Percentiles rank a stretch among this genome's conserved stretches.
These are phyloP conservation scores for Microtus montanus DNA, from an alignment of 2,113 vertebrate genomes.

Conservation along the genomic window DNA sequence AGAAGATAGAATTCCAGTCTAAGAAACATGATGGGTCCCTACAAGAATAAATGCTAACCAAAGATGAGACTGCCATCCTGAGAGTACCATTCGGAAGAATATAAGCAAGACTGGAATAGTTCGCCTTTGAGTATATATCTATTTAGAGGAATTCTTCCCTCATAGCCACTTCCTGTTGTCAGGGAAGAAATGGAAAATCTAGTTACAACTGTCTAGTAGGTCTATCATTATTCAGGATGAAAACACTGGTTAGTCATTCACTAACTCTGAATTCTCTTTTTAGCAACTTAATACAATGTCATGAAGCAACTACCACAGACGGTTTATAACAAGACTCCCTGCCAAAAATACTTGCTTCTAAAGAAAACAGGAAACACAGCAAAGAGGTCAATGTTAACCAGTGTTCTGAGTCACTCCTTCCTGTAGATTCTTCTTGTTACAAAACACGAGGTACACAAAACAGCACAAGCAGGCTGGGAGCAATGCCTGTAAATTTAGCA, in stretches of 20 bases:
- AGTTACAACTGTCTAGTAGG: conserved; percentile 52
- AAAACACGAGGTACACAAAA: conserved; percentile 8
- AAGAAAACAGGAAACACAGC: conserved; percentile 74
- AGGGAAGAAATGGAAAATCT: conserved; percentile 65
- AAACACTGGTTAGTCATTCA: conserved; percentile 75
- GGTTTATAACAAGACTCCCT: conserved; percentile 68
- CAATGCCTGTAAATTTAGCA: not conserved
- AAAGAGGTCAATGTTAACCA: conserved; percentile 62
- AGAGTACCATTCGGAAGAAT: conserved; percentile 40
- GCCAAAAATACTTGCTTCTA: conserved; percentile 72
- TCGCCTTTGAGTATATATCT: conserved; percentile 50
- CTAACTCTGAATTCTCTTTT: conserved; percentile 73
- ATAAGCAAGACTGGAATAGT: conserved; percentile 38
- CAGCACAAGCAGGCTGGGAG: not conserved
- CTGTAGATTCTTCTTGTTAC: conserved; percentile 58
- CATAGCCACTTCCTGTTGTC: conserved; percentile 18
- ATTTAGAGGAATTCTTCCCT: conserved; percentile 48
- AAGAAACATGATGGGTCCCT: conserved; percentile 29
- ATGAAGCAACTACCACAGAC: conserved; percentile 69
- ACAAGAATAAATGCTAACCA: not conserved
- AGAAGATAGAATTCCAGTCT: not conserved
- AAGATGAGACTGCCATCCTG: not conserved
- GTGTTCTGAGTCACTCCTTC: conserved; percentile 75
- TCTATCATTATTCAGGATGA: conserved; percentile 77
- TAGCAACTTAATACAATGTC: conserved; percentile 74